Percentiles rank a stretch among this genome's conserved stretches.
These are phyloP conservation scores for Argyrosomus japonicus DNA, from an alignment of 2,113 vertebrate species.

Conservation along the genomic window DNA sequence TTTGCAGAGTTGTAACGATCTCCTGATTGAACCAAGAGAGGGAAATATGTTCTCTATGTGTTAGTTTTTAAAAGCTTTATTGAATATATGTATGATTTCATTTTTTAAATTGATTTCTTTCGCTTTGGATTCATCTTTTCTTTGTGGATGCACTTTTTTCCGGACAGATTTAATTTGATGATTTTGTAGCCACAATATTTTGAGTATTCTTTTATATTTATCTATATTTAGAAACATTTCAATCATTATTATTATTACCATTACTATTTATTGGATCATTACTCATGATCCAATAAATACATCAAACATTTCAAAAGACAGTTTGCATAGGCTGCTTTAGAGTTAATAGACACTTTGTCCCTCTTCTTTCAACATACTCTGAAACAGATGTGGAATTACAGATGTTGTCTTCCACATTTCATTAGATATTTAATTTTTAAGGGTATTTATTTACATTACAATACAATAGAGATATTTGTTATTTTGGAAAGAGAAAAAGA, in stretches of 20 bases:
- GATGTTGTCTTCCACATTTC: constrained; percentile 10
- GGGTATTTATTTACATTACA: neutral
- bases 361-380: neutral
- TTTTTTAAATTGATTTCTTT: neutral
- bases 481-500: neutral
- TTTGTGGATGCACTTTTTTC: neutral
- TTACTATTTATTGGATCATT: no score
- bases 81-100: neutral
- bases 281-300: neutral
- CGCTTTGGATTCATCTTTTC: neutral
- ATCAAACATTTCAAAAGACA: neutral
- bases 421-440: neutral
- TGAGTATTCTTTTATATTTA: neutral
- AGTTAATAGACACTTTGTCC: neutral
- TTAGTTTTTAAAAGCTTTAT: neutral
- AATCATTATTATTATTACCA: neutral
- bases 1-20: neutral
- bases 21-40: neutral
- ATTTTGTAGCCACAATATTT: neutral
- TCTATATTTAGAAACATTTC: neutral
- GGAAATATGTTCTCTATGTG: neutral
- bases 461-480: neutral
- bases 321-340: neutral
- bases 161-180: neutral
- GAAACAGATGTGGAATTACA: constrained; percentile 27